Conservation (phyloP, 2,888 invertebrate species). For the Athalia cordata region DNA sequence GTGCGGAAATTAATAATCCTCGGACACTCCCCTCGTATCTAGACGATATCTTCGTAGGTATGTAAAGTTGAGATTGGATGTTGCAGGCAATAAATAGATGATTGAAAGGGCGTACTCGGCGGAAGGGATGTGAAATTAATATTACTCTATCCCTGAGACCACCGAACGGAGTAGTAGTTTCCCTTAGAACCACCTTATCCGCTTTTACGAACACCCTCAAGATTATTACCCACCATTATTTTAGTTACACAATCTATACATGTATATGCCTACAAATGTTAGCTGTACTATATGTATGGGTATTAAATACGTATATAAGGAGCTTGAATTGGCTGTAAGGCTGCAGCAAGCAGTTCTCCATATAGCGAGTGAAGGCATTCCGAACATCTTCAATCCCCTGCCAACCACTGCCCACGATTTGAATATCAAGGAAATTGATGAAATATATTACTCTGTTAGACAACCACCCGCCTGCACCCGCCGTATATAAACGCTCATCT, state of each 20-base stretch:
- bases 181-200: background rate
- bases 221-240: background rate
- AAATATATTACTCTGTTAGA: constrained; percentile 14
- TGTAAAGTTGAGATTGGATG: constrained; percentile 63
- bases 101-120: constrained; percentile 63
- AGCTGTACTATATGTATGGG: background rate
- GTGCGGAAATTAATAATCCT: constrained; percentile 63
- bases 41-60: constrained; percentile 67
- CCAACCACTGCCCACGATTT: constrained; percentile 5
- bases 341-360: background rate
- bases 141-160: constrained; percentile 65
- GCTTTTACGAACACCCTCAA: background rate
- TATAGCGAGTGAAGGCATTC: constrained; percentile 25
- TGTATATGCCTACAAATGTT: background rate
- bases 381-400: constrained; percentile 24
- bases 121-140: constrained; percentile 73
- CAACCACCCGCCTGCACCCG: no score
- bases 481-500: no score
- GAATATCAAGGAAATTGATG: constrained; percentile 29
- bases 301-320: background rate
- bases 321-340: background rate
- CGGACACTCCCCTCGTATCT: constrained; percentile 66
- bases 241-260: background rate
- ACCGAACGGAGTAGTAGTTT: background rate
- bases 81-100: constrained; percentile 71